These are phyloP conservation scores for Catocala nupta DNA, from an alignment of 2,888 invertebrate species.

Conservation along the genomic window DNA sequence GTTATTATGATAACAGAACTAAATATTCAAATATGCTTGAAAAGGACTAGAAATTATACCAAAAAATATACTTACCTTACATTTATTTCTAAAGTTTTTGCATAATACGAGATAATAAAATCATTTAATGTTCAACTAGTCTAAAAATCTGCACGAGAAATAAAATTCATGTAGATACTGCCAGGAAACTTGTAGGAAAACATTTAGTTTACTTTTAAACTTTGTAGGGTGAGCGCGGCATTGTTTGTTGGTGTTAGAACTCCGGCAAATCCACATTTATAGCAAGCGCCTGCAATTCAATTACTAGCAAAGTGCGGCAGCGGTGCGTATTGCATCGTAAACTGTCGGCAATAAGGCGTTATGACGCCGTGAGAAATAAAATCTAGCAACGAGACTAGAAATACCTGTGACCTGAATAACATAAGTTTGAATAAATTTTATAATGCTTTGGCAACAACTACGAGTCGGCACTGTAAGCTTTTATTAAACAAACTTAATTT, in stretches of 20 bases:
- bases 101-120: constrained; percentile 1
- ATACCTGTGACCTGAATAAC: constrained; percentile 69
- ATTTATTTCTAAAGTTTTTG: no score
- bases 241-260: constrained; percentile 63
- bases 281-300: constrained; percentile 81
- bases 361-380: constrained; percentile 72
- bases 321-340: constrained; percentile 82
- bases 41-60: not conserved
- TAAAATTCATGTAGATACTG: constrained; percentile 23
- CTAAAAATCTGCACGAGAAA: constrained; percentile 1
- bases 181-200: constrained; percentile 32
- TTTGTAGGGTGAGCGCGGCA: constrained; percentile 50
- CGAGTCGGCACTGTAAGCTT: constrained; percentile 28
- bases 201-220: constrained; percentile 50
- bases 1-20: constrained; percentile 5
- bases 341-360: constrained; percentile 78
- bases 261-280: constrained; percentile 71
- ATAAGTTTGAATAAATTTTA: constrained; percentile 51
- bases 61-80: no score
- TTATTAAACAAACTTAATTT: constrained; percentile 12
- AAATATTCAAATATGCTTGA: not conserved
- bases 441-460: constrained; percentile 40
- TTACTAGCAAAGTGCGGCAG: constrained; percentile 79
- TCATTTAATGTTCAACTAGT: not conserved
- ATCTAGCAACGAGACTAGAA: constrained; percentile 50